Percentiles rank a stretch among this genome's conserved stretches.
Conservation (phyloP, 2,113 vertebrate genomes). For the Sprattus sprattus region DNA sequence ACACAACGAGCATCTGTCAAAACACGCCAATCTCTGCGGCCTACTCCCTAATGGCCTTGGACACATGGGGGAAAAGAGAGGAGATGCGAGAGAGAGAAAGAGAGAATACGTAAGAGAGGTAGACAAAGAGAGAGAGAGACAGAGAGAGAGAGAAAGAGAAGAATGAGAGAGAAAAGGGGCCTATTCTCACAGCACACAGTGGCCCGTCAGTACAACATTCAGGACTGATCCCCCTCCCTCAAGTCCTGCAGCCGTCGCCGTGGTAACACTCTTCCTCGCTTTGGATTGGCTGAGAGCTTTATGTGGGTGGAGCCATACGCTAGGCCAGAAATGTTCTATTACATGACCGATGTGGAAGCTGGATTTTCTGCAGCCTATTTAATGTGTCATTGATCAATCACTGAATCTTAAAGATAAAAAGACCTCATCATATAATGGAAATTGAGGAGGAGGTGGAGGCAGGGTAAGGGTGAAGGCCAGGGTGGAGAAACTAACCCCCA, state of each 20-base stretch:
- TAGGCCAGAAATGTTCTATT: not conserved
- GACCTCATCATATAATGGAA: not conserved
- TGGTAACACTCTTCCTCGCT: not conserved
- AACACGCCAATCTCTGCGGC: conserved; percentile 73
- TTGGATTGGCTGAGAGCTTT: not conserved
- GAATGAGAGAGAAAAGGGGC: not conserved
- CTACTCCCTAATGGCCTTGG: conserved; percentile 70
- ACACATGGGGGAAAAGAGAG: conserved; percentile 60
- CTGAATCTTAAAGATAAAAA: not conserved
- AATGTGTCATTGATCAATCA: not conserved
- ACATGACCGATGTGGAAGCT: not conserved
- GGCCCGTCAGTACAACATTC: not conserved
- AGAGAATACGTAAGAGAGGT: not conserved
- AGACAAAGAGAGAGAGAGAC: not conserved
- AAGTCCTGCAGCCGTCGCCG: not conserved
- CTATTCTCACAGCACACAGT: not conserved
- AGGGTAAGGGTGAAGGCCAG: no score
- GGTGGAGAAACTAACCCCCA: not conserved
- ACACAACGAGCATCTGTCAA: conserved; percentile 80
- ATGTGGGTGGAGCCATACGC: not conserved
- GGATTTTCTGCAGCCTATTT: not conserved
- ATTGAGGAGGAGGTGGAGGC: no score
- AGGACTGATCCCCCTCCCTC: conserved; percentile 6
- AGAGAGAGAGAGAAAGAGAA: not conserved
- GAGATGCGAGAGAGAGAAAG: conserved; percentile 24